Evolutionary conservation across 2,888 invertebrate species (phyloP).

Genomic region (Seira ritae): DNA sequence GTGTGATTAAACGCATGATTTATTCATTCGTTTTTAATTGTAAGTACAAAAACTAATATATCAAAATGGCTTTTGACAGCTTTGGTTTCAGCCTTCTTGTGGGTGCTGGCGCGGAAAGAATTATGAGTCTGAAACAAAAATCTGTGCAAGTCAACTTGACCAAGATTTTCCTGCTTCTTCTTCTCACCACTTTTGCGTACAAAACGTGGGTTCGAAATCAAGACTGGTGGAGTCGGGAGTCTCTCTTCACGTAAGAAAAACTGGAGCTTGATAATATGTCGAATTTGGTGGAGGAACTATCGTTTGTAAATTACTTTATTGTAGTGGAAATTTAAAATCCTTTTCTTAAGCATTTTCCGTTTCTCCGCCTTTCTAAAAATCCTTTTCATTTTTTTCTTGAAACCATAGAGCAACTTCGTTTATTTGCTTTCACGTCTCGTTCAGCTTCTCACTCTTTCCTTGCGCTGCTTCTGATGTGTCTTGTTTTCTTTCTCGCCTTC

Average conservation of each 20-base stretch:
- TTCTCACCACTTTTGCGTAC: conserved; percentile 81
- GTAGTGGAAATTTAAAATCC: conserved; percentile 25
- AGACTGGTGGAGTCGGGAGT: conserved; percentile 88
- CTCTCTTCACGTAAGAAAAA: conserved; percentile 82
- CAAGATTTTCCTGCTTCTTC: conserved; percentile 77
- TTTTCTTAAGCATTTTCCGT: background rate
- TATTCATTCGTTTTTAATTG: conserved; percentile 71
- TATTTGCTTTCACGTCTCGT: conserved; percentile 34
- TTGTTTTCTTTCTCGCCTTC: conserved; percentile 4
- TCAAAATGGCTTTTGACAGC: conserved; percentile 77
- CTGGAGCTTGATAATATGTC: background rate
- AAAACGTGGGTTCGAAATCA: conserved; percentile 83
- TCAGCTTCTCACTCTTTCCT: background rate
- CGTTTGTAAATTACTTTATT: conserved; percentile 6
- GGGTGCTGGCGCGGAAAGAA: conserved; percentile 83
- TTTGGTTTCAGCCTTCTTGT: conserved; percentile 88
- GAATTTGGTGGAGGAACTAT: no score
- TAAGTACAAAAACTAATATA: conserved; percentile 70
- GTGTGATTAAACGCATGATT: conserved; percentile 70
- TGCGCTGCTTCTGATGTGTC: background rate
- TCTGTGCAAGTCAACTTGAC: conserved; percentile 77
- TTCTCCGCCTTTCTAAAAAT: background rate
- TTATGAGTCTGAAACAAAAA: conserved; percentile 72
- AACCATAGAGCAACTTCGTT: background rate
- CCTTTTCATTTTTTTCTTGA: conserved; percentile 27